Conservation (phyloP, 2,113 vertebrate genomes). For the Osmerus mordax region DNA sequence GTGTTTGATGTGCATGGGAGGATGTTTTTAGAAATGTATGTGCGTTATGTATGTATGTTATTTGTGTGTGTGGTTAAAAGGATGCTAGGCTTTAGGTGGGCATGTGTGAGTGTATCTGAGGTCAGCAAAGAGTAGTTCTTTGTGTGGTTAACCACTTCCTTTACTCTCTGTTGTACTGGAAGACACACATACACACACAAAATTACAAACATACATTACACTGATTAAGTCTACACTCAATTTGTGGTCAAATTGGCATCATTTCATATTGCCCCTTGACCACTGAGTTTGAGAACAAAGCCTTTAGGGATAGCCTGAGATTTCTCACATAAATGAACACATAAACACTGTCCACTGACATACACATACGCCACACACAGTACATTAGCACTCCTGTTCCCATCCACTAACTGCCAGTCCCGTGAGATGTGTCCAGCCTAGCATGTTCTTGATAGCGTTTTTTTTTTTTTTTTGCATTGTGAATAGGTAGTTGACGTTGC, state of each 20-base stretch:
- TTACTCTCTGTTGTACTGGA: slow-evolving; percentile 55
- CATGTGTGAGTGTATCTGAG: not conserved
- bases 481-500: slow-evolving; percentile 9
- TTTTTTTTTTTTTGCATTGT: too few relatives aligned
- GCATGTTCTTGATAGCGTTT: too few relatives aligned
- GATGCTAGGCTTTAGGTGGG: not conserved
- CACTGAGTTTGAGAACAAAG: too few relatives aligned
- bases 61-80: slow-evolving; percentile 15
- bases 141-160: not conserved
- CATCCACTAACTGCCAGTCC: not conserved
- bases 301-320: too few relatives aligned
- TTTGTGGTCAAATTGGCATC: too few relatives aligned
- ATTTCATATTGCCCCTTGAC: too few relatives aligned
- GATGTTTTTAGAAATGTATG: not conserved
- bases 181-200: slow-evolving; percentile 27
- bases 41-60: too few relatives aligned
- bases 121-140: not conserved
- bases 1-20: not conserved
- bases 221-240: too few relatives aligned
- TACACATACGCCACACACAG: slow-evolving; percentile 27
- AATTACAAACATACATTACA: too few relatives aligned
- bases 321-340: too few relatives aligned
- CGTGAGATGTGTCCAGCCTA: too few relatives aligned
- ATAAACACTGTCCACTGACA: too few relatives aligned
- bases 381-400: slow-evolving; percentile 24